Evolutionary conservation across 2,888 invertebrate genomes (phyloP), one percentile per base, ranked within the genome.

Genomic region (Zootermopsis nevadensis): DNA sequence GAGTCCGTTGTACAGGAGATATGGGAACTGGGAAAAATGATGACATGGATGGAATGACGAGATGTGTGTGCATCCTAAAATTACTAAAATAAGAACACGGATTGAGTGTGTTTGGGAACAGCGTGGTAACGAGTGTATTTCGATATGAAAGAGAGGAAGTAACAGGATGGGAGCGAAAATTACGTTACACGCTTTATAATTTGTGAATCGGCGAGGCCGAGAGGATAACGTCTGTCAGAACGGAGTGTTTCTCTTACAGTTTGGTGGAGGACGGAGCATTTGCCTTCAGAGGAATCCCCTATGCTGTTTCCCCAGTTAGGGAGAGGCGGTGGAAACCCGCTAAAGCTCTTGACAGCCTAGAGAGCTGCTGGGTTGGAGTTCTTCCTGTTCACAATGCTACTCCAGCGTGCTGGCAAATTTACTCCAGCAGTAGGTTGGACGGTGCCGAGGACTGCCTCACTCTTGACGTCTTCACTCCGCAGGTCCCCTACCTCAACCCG

Each of bases 381-480:
- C 85, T 83, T 35, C 88, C 92, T 85, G 93, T 94, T 0, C 94
- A 95, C 88, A 93, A 94, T 84, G 90, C 92, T 4, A 93, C 94
- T 0, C 92, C 93, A 0, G 90, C 92, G 0, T 97, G 97, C 88
- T 90, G 93, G 86, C 96, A 96, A 88, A 91, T 94, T 77, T 91
- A 94, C 83, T 91, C 93, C 83, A 93, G 94, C 86, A 93, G 94
- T 33, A 92, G 92, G 0, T 90, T 93, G 27, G 90, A 91, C n/a
- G 96, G 96, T 0, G 90, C 91, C 6, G 97, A 97, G 89, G 94
- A 97, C 88, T 97, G 97, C 86, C 90, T 97, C 60, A 95, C 95
- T 30, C 89, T 97, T 15, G 97, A 97, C 87, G 93, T 97, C 1
- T 93, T 95, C 53, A 96, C 97, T 1, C 97, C 97, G 0, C 72